Evolutionary conservation across 2,888 invertebrate genomes (phyloP), one percentile per base, ranked within the genome.

Genomic region (Apodemia duryi): DNA sequence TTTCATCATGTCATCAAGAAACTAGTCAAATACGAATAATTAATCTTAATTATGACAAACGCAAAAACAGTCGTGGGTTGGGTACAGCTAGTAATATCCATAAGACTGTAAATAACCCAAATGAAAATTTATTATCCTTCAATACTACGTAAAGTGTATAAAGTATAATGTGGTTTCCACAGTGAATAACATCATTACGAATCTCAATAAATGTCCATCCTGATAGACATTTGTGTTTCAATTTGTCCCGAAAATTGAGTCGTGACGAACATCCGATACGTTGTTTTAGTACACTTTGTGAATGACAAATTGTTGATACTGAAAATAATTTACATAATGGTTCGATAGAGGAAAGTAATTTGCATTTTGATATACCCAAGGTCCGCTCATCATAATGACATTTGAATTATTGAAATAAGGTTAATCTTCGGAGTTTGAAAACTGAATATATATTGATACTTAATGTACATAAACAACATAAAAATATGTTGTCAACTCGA

Each of bases 241-340:
- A 57, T 57, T 57, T 29, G 32, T 57, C 57, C 6, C 57, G 57
- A 29, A 29, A 29, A 57, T 57, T 57, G 57, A 57, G 29, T 57
- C 57, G 29, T 32, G 29, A 13, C 2, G 32, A 57, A 57, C 32
- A 57, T 29, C 57, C 57, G 10, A 13, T 57, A 32, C 32, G 29
- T 57, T 32, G 29, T 57, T 57, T 32, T 57, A 29, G 57, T 57
- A 29, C 57, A 57, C 57, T 57, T 57, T 11, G 57, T 57, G 57
- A 57, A 57, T 57, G 32, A 57, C 57, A 57, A 57, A 29, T 46
- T 46, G 46, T 46, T 46, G 46, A 49, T 32, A 32, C 13, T 57
- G 57, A 57, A 57, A 13, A 13, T 29, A 11, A 57, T 57, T 57
- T 57, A 32, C 57, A 57, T 57, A 57, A 57, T 57, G 57, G 13